phyloP scores from a whole-genome alignment of 2,888 invertebrate genomes.

The Xanthia icteritia region DNA sequence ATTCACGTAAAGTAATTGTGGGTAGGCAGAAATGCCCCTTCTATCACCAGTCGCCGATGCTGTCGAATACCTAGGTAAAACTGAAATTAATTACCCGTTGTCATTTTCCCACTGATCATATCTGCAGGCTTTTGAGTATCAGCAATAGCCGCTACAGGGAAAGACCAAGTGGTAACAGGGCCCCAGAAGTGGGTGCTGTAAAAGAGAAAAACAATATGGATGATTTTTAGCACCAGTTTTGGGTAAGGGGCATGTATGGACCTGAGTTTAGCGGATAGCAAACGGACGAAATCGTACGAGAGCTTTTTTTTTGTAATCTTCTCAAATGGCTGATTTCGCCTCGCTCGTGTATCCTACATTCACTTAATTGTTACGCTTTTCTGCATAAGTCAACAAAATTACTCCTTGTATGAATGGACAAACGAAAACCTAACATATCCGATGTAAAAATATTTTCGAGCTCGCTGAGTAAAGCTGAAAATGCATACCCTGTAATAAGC shows the following conservation, averaged over 20 bases:
- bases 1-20: neutral
- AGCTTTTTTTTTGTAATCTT: neutral
- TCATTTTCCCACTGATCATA: constrained; percentile 99
- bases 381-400: neutral
- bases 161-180: constrained; percentile 99
- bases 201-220: constrained; percentile 50
- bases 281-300: neutral
- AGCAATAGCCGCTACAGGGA: constrained; percentile 98
- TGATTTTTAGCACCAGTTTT: neutral
- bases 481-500: neutral
- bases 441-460: neutral
- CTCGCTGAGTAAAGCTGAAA: neutral
- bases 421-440: neutral
- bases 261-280: neutral
- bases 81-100: constrained; percentile 92
- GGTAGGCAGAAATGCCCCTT: neutral
- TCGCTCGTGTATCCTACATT: neutral
- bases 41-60: neutral
- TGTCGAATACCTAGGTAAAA: neutral
- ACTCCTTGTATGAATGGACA: neutral
- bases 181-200: constrained; percentile 99
- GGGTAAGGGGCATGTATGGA: neutral
- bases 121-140: constrained; percentile 97
- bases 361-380: neutral
- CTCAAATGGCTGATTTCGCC: neutral